Conservation (phyloP, 2,113 vertebrate genomes). For the Syngnathus floridae region DNA sequence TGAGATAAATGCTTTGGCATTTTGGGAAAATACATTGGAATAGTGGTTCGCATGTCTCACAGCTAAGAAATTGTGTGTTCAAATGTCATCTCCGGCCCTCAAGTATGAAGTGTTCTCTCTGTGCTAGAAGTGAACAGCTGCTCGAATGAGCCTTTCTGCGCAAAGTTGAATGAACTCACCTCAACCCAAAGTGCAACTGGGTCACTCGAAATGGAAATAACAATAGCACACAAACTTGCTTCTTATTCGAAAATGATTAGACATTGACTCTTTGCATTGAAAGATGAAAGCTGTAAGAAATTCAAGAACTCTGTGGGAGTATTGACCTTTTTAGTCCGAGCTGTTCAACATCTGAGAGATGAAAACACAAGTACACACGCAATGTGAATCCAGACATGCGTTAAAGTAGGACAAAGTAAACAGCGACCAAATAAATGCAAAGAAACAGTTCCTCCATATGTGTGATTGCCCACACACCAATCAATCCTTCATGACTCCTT, state of each 20-base stretch:
- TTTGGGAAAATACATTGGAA: no score
- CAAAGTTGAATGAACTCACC: no score
- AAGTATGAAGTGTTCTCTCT: no score
- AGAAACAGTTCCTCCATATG: constrained; percentile 1
- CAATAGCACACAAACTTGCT: not conserved
- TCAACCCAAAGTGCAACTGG: not conserved
- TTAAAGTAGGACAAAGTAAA: not conserved
- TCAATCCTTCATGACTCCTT: constrained; percentile 17
- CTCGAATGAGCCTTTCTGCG: no score
- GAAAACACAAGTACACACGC: constrained; percentile 6
- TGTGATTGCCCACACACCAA: not conserved
- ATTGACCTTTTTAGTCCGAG: constrained; percentile 2
- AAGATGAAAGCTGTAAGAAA: not conserved
- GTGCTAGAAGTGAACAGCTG: no score
- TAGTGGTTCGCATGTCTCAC: not conserved
- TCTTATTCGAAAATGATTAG: not conserved
- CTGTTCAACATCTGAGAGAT: constrained; percentile 4
- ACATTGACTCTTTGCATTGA: constrained; percentile 2
- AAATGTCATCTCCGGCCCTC: no score
- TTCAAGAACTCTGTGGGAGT: not conserved
- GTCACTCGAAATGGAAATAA: not conserved
- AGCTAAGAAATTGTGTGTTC: no score
- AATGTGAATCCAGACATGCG: not conserved
- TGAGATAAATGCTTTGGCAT: no score
- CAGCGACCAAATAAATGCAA: not conserved